A percentile compares a stretch with the other conserved stretches of the same genome.
Evolutionary conservation across 2,113 vertebrate species (phyloP).

Genomic region (Papio anubis): DNA sequence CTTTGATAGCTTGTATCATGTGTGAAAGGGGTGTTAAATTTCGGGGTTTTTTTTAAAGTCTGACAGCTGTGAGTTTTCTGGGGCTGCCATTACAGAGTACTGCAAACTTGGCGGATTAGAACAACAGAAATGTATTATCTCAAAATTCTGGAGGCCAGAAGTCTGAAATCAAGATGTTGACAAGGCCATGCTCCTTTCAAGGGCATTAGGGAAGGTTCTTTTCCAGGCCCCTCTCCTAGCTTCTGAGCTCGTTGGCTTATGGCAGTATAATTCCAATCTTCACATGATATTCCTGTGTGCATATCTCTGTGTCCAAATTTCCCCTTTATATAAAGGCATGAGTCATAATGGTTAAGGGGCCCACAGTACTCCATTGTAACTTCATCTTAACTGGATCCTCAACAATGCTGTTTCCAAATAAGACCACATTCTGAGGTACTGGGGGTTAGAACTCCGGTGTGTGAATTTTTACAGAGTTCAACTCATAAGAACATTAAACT

Average conservation of each 20-base stretch:
- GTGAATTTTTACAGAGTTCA: neutral
- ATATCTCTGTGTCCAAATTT: neutral
- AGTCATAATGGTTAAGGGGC: neutral
- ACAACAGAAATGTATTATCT: neutral
- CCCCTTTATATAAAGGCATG: neutral
- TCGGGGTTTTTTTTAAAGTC: neutral
- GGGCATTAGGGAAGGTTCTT: neutral
- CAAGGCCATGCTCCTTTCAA: neutral
- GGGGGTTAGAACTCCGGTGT: neutral
- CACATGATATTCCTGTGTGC: neutral
- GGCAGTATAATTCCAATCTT: neutral
- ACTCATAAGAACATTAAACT: neutral
- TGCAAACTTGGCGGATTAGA: neutral
- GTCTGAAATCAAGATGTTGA: neutral
- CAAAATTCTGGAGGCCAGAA: neutral
- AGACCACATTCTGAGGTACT: neutral
- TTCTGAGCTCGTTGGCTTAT: neutral
- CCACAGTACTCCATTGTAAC: neutral
- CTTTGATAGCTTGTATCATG: neutral
- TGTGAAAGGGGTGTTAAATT: neutral
- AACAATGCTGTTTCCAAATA: conserved; percentile 21
- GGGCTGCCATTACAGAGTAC: neutral
- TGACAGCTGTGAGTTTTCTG: neutral
- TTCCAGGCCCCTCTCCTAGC: neutral
- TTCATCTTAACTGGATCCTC: neutral